Evolutionary conservation across 35 echinoderm and acorn worm species (phyloP).

Genomic region (Ophioderma brevispina): DNA sequence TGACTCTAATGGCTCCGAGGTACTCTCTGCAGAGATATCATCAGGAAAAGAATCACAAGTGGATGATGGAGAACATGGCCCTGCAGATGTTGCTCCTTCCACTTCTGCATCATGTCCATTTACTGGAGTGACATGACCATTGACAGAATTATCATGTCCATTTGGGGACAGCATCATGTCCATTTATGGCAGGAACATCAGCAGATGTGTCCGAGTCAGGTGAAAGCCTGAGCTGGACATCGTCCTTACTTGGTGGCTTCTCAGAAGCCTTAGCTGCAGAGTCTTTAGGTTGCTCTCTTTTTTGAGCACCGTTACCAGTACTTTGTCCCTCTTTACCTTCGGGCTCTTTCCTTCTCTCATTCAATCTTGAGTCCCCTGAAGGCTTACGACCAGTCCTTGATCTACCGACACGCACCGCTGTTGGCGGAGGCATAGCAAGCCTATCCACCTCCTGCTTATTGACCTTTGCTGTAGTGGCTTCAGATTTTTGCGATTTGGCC

Average conservation of each 20-base stretch:
- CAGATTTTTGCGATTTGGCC: background rate
- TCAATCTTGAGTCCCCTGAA: background rate
- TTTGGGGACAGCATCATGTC: background rate
- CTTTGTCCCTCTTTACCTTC: too few relatives aligned
- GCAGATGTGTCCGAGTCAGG: background rate
- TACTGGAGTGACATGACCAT: background rate
- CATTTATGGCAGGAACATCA: background rate
- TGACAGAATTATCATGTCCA: background rate
- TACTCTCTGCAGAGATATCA: background rate
- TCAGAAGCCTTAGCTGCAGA: background rate
- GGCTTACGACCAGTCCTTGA: conserved; percentile 14
- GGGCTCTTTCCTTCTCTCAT: too few relatives aligned
- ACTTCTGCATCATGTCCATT: background rate
- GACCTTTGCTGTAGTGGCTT: background rate
- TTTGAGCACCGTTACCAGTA: background rate
- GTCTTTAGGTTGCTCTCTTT: background rate
- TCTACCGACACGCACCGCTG: conserved; percentile 7
- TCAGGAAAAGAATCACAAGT: background rate
- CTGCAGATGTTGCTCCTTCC: background rate
- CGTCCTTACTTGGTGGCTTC: background rate
- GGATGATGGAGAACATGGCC: background rate
- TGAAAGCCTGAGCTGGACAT: background rate
- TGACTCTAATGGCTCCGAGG: background rate
- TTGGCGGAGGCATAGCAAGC: conserved; percentile 55
- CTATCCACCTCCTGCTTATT: conserved; percentile 21